Base-by-base conservation (phyloP, 2,797 vertebrate species). In the Taeniopygia guttata region DNA sequence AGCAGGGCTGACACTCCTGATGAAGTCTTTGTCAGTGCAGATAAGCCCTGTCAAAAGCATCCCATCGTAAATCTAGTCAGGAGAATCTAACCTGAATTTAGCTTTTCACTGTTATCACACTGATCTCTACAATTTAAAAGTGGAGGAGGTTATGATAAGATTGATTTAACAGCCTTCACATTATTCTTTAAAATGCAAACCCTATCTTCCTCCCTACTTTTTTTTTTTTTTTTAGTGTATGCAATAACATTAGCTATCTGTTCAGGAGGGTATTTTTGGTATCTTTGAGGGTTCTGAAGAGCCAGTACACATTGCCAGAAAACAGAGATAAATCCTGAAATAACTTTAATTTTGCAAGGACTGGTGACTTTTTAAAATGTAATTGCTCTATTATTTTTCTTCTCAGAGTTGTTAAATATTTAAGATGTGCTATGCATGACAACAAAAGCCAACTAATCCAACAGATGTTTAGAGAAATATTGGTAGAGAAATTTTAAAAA, bases 11-110 rank as follows among this genome's bases (percentile, higher is more conserved):
- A 86, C 78, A 54, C 36, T 87, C 87, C 20, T 76, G 52, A 74
- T 70, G 87, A 94, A 92, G 51, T 42, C 70, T 95, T 94, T 96
- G 90, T 89, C 70, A 73, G 77, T 11, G 23, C 87, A 89, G 73
- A 94, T 90, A 84, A 91, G 80, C 70, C 85, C 77, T 96, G 87
- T 92, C 89, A 89, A 88, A 94, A 91, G 5, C 17, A 64, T 54
- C 73, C 63, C 66, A 67, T 88, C 36, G 42, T 60, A 42, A 92
- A 69, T 66, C 59, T 40, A 36, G 67, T 23, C 40, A 40, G 58
- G n/a, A 67, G 68, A 69, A 67, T 84, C 89, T 80, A 89, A 84
- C 62, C 63, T 82, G 84, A 86, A 89, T 76, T 70, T 59, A 80
- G 94, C 91, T 83, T 82, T 64, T 62, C 68, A 13, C 55, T 92